Conservation (phyloP, 2,888 invertebrate species). For the Protodeltote pygarga region DNA sequence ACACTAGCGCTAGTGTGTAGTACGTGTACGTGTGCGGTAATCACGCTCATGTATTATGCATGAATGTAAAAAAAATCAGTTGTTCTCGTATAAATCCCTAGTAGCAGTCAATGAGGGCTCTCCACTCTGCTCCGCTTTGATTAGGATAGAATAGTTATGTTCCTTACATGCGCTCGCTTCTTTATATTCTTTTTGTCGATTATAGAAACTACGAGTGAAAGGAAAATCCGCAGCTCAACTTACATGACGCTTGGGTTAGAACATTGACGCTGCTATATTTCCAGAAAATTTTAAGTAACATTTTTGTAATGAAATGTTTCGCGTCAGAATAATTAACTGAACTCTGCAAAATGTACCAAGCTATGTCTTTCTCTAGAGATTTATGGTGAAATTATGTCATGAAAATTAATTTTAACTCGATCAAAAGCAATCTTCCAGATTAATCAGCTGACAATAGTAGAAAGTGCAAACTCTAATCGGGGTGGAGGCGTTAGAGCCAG, state of each 20-base stretch:
- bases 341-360: no score
- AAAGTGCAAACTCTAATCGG: constrained; percentile 36
- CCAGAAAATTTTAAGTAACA: no score
- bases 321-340: no score
- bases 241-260: no score
- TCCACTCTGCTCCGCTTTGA: constrained; percentile 19
- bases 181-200: no score
- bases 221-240: no score
- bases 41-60: constrained; percentile 45
- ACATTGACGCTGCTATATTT: no score
- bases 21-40: no score
- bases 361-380: no score
- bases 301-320: no score
- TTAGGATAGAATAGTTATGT: constrained; percentile 29
- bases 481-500: constrained; percentile 38
- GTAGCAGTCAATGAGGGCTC: constrained; percentile 11
- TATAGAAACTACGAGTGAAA: no score
- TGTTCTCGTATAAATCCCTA: constrained; percentile 10
- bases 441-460: constrained; percentile 25
- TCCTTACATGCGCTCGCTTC: no score
- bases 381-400: constrained; percentile 9
- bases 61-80: constrained; percentile 24
- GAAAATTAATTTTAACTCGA: constrained; percentile 18
- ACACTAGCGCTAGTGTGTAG: constrained; percentile 20
- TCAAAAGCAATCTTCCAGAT: constrained; percentile 22